Evolutionary conservation across 2,888 invertebrate genomes (phyloP), one percentile per base, ranked within the genome.

Genomic region (Dastarcus helophoroides): DNA sequence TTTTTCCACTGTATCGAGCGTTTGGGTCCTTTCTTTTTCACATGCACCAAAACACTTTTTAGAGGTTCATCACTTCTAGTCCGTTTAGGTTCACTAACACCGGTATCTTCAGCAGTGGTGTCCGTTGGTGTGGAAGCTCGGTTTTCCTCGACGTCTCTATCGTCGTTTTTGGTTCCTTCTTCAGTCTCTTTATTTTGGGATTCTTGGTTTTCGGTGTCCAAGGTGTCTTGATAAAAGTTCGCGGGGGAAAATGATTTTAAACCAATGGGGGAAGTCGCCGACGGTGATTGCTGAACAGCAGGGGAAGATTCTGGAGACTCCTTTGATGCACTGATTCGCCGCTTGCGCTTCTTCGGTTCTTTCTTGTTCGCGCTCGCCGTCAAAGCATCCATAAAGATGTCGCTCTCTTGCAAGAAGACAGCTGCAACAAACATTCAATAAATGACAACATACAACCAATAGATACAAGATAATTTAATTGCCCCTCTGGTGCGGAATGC

Each of bases 371-470:
- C 79, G 1, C 78, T 76, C 2, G 81, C 82, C 3, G 81, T 81
- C 17, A 94, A 64, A 1, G 90, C 90, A 59, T 91, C 90, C 79
- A 90, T 90, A 56, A 94, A 94, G 63, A 89, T 79, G 50, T 85
- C 86, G 53, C 90, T 90, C 58, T 94, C 94, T 54, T 86, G 79
- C 26, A 93, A 62, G 43, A 80, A 62, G 62, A 75, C 70, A 30
- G 82, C 83, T 80, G 70, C 42, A 70, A 58, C 43, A 39, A 41
- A 47, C 44, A n/a, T n/a, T n/a, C n/a, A n/a, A n/a, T n/a, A n/a
- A n/a, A n/a, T n/a, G n/a, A n/a, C n/a, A n/a, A n/a, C n/a, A n/a
- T n/a, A n/a, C n/a, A n/a, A n/a, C n/a, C n/a, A n/a, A n/a, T n/a
- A n/a, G n/a, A n/a, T n/a, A n/a, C n/a, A n/a, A n/a, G n/a, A n/a